A percentile compares a stretch with the other conserved stretches of the same genome.
These are phyloP conservation scores for Pelusios castaneus DNA, from an alignment of 2,113 vertebrate species.

Conservation along the genomic window DNA sequence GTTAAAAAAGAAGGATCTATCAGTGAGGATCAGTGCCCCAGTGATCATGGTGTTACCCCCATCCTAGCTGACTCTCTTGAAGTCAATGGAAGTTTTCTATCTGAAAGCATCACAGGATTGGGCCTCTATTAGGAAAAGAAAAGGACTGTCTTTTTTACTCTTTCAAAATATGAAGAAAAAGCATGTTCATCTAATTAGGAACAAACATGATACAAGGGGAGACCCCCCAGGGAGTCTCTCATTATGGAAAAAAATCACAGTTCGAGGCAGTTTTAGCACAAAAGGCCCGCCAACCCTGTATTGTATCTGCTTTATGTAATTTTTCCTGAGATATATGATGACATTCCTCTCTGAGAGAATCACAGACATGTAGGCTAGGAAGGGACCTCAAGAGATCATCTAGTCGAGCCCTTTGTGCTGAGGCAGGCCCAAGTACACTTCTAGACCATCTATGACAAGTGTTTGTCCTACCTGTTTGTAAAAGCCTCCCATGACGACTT, in stretches of 20 bases:
- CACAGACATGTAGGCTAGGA: background rate
- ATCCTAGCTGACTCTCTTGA: background rate
- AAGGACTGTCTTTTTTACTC: background rate
- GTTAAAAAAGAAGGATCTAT: background rate
- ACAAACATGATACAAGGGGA: background rate
- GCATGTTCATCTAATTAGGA: rapidly evolving
- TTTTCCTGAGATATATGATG: background rate
- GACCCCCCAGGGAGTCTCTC: background rate
- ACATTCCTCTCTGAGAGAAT: background rate
- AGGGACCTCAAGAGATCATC: background rate
- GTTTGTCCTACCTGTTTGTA: background rate
- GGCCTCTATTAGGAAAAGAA: background rate
- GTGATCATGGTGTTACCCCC: too few species aligned
- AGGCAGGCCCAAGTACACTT: too few species aligned
- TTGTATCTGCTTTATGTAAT: rapidly evolving
- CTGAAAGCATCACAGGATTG: background rate
- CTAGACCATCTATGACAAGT: background rate
- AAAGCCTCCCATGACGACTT: background rate
- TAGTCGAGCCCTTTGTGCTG: background rate
- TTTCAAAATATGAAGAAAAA: background rate
- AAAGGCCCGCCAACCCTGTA: background rate
- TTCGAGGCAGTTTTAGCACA: background rate
- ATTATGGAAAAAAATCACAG: rapidly evolving
- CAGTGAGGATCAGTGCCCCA: rapidly evolving
- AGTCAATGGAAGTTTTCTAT: background rate